Conservation (phyloP, 2,113 vertebrate species). For the Columba livia region DNA sequence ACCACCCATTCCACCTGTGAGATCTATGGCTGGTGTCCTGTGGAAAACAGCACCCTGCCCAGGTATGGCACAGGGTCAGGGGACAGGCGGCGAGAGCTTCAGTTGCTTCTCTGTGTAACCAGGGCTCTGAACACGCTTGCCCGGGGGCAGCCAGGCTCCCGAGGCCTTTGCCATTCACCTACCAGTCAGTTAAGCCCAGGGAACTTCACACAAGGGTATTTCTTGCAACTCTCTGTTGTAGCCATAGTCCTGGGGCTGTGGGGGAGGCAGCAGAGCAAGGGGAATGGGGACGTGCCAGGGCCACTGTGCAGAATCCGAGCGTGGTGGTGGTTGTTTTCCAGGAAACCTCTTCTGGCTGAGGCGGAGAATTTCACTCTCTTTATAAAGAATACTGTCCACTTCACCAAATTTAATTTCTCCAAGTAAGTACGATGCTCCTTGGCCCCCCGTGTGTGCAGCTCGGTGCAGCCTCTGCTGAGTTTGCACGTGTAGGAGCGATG, state of each 20-base stretch:
- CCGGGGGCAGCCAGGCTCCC: neutral
- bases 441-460: neutral
- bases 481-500: neutral
- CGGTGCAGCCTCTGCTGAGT: neutral
- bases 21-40: slow-evolving; percentile 78
- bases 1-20: slow-evolving; percentile 73
- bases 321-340: slow-evolving; percentile 12
- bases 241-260: neutral
- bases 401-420: slow-evolving; percentile 79
- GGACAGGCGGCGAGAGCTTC: neutral
- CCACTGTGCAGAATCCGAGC: neutral
- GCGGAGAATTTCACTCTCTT: slow-evolving; percentile 76
- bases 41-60: slow-evolving; percentile 61
- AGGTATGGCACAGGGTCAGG: slow-evolving; percentile 1
- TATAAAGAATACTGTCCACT: slow-evolving; percentile 76
- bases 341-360: slow-evolving; percentile 71
- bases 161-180: neutral
- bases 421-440: slow-evolving; percentile 51
- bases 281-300: neutral
- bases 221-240: neutral
- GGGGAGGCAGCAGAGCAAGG: neutral
- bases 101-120: neutral
- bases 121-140: neutral
- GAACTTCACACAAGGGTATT: neutral
- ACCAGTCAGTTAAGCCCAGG: neutral